A percentile compares a stretch with the other conserved stretches of the same genome.
These are phyloP conservation scores for Cynaeus angustus DNA, from an alignment of 2,888 invertebrate genomes.

Conservation along the genomic window DNA sequence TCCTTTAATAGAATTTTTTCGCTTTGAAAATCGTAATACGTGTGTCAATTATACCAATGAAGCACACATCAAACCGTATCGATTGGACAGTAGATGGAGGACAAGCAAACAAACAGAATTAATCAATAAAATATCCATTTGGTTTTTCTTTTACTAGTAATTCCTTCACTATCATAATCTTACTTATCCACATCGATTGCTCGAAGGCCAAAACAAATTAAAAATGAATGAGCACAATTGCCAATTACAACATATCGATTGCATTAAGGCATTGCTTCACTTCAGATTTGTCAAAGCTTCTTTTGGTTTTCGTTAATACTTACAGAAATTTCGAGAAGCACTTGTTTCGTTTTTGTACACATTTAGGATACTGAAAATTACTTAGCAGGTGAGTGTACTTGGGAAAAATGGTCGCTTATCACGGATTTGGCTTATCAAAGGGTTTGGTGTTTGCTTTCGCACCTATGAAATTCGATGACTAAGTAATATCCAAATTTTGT, in stretches of 20 bases:
- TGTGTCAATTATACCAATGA: neutral
- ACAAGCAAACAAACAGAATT: constrained; percentile 25
- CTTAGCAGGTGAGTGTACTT: constrained; percentile 7
- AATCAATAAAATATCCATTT: constrained; percentile 17
- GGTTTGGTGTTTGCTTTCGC: constrained; percentile 9
- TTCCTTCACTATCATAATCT: neutral
- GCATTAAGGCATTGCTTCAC: neutral
- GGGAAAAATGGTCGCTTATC: constrained; percentile 19
- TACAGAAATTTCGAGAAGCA: constrained; percentile 12
- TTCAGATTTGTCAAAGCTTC: neutral
- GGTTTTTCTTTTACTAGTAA: neutral
- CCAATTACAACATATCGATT: constrained; percentile 1
- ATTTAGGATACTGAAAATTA: constrained; percentile 4
- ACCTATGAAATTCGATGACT: neutral
- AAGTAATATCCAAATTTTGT: too few species aligned
- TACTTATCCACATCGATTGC: constrained; percentile 5
- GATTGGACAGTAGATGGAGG: constrained; percentile 11
- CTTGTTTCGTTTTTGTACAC: constrained; percentile 9
- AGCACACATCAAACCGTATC: constrained; percentile 20
- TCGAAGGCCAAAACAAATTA: constrained; percentile 10
- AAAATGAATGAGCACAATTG: constrained; percentile 1
- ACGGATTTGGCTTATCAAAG: constrained; percentile 1
- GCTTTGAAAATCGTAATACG: neutral
- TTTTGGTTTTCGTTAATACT: neutral
- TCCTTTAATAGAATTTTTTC: neutral